Evolutionary conservation across 2,113 vertebrate genomes (phyloP), one percentile per base, ranked within the genome.

Genomic region (Mustela nigripes): DNA sequence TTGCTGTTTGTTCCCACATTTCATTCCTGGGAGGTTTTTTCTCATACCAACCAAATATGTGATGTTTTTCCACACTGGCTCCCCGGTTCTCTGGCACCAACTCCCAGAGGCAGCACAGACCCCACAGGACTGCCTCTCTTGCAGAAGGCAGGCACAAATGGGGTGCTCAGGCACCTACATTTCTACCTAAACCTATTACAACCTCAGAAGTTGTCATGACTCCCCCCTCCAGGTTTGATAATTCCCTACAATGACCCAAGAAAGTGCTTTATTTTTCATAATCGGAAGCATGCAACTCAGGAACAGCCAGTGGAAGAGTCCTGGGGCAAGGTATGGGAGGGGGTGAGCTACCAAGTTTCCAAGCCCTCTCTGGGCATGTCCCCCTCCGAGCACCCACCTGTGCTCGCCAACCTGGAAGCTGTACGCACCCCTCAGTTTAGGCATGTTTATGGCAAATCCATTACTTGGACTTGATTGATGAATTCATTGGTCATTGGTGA

Each of bases 311-410:
- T 5, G 63, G 24, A 73, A 28, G 60, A 7, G 19, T 2, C 24
- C 1, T 1, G 24, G 39, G 26, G 24, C 18, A 73, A 84, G 56
- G 21, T 24, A 12, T 33, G 36, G 53, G 18, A 24, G 24, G 39
- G 0, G 0, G 50, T 79, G 26, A 48, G 42, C 11, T 9, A 3
- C 33, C 1, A 12, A n/a, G 21, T 16, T 67, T 19, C 53, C 10
- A 11, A 7, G 31, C 24, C 45, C 19, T 48, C 58, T 28, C 31
- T 16, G 11, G 3, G 5, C 48, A 6, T 10, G 19, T 67, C 10
- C 1, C 22, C 50, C 76, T 67, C 31, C 14, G 2, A 9, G 6
- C 2, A 31, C 73, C 5, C 67, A 28, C 2, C 0, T 45, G 12
- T 26, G 7, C 9, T 50, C 28, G 2, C 39, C 58, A 31, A 0